Base-by-base conservation (phyloP, 2,113 vertebrate species). In the Nyctibius bracteatus region DNA sequence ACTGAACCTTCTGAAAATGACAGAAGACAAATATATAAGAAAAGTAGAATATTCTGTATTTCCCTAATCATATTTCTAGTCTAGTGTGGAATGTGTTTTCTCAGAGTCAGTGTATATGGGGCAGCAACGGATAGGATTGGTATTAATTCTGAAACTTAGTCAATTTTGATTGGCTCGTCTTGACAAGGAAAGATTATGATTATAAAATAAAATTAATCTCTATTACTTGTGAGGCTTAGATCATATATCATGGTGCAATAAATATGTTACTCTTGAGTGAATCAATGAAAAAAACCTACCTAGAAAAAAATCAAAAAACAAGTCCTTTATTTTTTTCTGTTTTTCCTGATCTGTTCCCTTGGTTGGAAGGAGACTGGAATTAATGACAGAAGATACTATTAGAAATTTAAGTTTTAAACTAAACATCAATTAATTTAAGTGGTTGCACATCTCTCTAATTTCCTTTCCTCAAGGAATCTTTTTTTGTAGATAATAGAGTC, bases 121-220 rank as follows among this genome's bases (percentile, higher is more conserved):
- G 70, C 46, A 91, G 37, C 20, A 75, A 86, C 28, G 44, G 27
- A 35, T 57, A 15, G 33, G 52, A 88, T 25, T 90, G 46, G 73
- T 70, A 89, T 71, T 88, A 94, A 86, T 81, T 49, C 55, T 92
- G 68, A 94, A 95, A 94, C 13, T 24, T 58, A 61, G 86, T 89
- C 57, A 86, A 14, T 87, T 95, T 71, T 39, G 13, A 58, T 71
- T 92, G 19, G 57, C 49, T 94, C 9, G 23, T 62, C 44, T 82
- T 66, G 62, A 79, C 67, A 85, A 71, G 37, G 11, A 86, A 59
- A 79, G 31, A 85, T 77, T 13, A 46, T 52, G 37, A 54, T 39
- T 10, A 49, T 55, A 67, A 87, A 88, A 82, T 68, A 74, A 82
- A 80, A 10, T 74, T 65, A 49, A 18, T 67, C 6, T 81, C 11